Conservation (phyloP, 2,888 invertebrate species). For the Nemoura dubitans region DNA sequence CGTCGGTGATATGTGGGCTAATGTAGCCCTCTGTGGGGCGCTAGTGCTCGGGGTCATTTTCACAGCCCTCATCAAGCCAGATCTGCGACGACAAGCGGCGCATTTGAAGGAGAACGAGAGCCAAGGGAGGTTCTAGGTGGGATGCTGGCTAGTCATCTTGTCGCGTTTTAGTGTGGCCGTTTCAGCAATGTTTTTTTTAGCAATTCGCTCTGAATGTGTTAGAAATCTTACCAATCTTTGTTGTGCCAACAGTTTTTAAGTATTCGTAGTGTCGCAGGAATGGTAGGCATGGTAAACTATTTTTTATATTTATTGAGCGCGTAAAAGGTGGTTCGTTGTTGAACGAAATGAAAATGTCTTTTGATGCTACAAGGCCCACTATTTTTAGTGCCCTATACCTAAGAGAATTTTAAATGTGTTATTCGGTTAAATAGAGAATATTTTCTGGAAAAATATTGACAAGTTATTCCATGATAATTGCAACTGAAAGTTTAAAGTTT, state of each 20-base stretch:
- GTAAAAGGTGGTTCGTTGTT: background rate
- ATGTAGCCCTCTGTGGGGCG: conserved; percentile 78
- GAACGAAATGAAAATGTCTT: background rate
- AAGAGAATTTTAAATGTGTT: background rate
- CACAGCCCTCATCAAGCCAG: conserved; percentile 79
- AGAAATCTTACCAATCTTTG: background rate
- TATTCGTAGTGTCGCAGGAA: background rate
- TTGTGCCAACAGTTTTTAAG: background rate
- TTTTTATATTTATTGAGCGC: background rate
- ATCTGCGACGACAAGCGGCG: conserved; percentile 84
- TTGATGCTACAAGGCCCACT: background rate
- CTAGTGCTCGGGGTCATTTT: conserved; percentile 82
- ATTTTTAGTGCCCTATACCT: background rate
- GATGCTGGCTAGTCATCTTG: background rate
- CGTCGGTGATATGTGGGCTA: conserved; percentile 75
- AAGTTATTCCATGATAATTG: background rate
- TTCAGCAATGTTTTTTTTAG: background rate
- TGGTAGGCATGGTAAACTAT: background rate
- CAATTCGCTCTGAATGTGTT: background rate
- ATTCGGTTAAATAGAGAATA: background rate
- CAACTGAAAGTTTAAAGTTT: too few species aligned
- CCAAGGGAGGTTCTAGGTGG: conserved; percentile 8
- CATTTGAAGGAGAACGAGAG: conserved; percentile 15
- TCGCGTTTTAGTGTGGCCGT: background rate
- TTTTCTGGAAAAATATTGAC: background rate